phyloP scores from a whole-genome alignment of 2,797 vertebrate genomes.

The Tachyglossus aculeatus region DNA sequence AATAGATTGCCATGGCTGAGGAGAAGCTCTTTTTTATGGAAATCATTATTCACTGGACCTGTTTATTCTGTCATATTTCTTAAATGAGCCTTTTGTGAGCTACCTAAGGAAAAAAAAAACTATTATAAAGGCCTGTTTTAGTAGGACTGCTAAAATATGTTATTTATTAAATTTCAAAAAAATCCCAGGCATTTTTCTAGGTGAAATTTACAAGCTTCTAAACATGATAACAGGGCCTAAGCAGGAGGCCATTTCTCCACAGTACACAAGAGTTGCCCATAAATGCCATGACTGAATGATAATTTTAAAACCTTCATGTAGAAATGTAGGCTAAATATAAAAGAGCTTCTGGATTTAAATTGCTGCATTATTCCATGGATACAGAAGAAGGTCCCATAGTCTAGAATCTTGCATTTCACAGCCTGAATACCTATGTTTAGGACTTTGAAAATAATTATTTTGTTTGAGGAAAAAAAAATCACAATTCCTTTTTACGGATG shows the following conservation, averaged over 20 bases:
- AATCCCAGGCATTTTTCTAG: background rate
- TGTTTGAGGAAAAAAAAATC: background rate
- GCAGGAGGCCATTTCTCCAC: background rate
- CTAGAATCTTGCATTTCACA: background rate
- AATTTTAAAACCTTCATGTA: background rate
- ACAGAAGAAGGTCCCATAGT: background rate
- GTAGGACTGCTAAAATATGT: constrained; percentile 16
- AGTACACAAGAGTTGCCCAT: background rate
- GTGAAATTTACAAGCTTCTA: constrained; percentile 28
- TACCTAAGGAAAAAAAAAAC: background rate
- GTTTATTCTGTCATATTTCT: constrained; percentile 10
- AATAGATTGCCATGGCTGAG: constrained; percentile 10
- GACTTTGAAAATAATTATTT: constrained; percentile 16
- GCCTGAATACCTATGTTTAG: background rate
- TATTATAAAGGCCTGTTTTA: constrained; percentile 11
- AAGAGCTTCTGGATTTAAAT: background rate
- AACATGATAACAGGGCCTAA: constrained; percentile 1
- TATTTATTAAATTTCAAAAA: constrained; percentile 23
- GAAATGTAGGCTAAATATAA: background rate
- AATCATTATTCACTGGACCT: constrained; percentile 14
- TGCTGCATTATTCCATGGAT: background rate
- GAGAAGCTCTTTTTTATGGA: constrained; percentile 18
- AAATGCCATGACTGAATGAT: background rate
- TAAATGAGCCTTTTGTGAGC: background rate
- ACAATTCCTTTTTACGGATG: too few relatives aligned